Conservation (phyloP, 1,140 invertebrate species). For the Homarus americanus region DNA sequence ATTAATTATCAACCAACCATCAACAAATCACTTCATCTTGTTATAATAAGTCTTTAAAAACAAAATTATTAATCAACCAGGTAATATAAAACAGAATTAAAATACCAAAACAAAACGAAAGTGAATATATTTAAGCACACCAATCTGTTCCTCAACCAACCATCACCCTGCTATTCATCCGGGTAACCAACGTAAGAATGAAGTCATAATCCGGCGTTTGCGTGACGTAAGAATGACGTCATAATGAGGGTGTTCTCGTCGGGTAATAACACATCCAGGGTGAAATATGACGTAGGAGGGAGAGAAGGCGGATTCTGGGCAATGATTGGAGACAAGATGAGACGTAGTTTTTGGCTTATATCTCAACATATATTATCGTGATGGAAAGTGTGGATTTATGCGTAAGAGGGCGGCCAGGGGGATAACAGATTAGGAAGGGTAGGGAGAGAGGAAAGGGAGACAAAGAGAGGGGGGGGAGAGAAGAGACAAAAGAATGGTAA, state of each 20-base stretch:
- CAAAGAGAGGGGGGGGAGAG: background rate
- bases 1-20: too few species aligned
- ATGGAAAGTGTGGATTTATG: background rate
- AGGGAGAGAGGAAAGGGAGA: background rate
- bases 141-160: too few species aligned
- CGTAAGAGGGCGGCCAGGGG: background rate
- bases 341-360: constrained; percentile 2
- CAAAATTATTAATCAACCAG: too few species aligned
- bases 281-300: constrained; percentile 3
- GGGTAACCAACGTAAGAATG: background rate
- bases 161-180: background rate
- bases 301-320: background rate
- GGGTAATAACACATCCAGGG: background rate
- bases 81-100: too few species aligned
- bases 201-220: constrained; percentile 16
- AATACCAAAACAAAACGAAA: too few species aligned
- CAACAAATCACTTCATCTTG: too few species aligned
- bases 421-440: background rate
- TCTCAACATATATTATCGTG: background rate
- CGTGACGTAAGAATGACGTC: constrained; percentile 1
- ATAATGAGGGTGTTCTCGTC: background rate
- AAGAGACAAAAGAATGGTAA: too few species aligned
- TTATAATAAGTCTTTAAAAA: too few species aligned
- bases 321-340: background rate
- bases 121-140: too few species aligned